Conservation (phyloP, 2,113 vertebrate species). For the Ciconia maguari region DNA sequence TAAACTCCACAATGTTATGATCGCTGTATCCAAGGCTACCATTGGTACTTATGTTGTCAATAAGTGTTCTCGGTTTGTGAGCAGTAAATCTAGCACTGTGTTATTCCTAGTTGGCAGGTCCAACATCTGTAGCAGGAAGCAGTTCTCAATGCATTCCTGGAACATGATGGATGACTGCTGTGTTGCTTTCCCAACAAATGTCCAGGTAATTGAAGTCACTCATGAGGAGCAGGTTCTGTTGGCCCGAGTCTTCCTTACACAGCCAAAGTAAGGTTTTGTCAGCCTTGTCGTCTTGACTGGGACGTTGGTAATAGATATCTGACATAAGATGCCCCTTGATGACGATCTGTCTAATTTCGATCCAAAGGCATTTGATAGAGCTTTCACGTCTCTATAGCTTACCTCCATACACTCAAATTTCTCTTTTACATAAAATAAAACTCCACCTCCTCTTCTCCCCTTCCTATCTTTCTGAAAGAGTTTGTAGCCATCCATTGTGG, state of each 20-base stretch:
- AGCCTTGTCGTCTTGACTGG: not conserved
- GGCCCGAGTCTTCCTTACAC: not conserved
- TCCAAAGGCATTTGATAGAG: not conserved
- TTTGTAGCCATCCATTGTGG: not conserved
- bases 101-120: not conserved
- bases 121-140: not conserved
- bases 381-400: not conserved
- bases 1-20: not conserved
- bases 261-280: not conserved
- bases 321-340: not conserved
- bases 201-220: not conserved
- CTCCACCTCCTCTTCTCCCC: not conserved
- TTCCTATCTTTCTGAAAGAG: not conserved
- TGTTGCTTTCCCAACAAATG: not conserved
- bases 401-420: not conserved
- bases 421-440: not conserved
- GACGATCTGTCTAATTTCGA: not conserved
- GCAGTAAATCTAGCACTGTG: not conserved
- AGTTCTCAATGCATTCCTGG: not conserved
- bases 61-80: not conserved
- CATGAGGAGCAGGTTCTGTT: not conserved
- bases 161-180: not conserved
- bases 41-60: not conserved
- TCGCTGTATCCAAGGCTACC: not conserved
- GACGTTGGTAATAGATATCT: not conserved